phyloP scores from a whole-genome alignment of 2,113 vertebrate species.

The Chaetops frenatus region DNA sequence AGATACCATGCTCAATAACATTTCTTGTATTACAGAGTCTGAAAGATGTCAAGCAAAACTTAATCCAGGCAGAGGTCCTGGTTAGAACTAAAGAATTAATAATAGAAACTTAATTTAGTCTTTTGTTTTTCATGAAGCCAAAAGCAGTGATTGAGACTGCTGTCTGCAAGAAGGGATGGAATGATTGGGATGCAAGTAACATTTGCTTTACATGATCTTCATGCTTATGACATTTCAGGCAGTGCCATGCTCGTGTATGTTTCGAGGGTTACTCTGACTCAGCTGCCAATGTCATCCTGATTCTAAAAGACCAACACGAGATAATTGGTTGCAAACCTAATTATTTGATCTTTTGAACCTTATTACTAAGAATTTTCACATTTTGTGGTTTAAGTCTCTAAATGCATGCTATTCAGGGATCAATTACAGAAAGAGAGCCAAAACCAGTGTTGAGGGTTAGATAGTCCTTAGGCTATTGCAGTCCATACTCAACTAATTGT shows the following conservation, averaged over 20 bases:
- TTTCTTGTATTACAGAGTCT: background rate
- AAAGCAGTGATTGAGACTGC: background rate
- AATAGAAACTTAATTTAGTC: background rate
- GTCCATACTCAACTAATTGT: background rate
- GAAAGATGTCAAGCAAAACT: background rate
- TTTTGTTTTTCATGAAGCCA: background rate
- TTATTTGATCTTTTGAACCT: background rate
- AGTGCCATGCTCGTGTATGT: fast-evolving
- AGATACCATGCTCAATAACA: background rate
- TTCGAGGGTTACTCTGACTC: background rate
- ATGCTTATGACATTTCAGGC: background rate
- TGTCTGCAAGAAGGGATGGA: background rate
- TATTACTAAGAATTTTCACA: background rate
- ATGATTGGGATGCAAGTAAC: background rate
- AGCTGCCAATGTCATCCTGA: background rate
- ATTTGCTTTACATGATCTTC: background rate
- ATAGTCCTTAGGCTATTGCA: background rate
- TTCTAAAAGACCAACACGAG: background rate
- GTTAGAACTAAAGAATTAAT: background rate
- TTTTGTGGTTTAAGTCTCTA: background rate
- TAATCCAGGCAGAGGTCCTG: background rate
- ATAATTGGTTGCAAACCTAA: background rate
- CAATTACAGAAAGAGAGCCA: background rate
- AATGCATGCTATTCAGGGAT: background rate
- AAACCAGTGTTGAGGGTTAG: background rate